These are phyloP conservation scores for Brienomyrus brachyistius DNA, from an alignment of 2,113 vertebrate species.

Conservation along the genomic window DNA sequence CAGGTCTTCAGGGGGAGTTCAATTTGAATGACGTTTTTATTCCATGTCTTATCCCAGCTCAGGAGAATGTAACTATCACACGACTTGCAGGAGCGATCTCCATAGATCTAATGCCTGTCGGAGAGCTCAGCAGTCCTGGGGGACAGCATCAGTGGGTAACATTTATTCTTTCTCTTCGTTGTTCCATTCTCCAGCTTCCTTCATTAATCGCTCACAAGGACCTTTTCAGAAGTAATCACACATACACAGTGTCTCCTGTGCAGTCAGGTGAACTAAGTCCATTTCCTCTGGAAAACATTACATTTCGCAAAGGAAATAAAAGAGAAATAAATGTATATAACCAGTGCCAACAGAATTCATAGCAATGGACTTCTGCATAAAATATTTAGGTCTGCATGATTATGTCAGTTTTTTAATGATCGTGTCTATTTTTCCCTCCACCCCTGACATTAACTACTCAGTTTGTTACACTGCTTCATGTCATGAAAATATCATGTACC, in stretches of 20 bases:
- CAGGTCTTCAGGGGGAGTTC: not conserved
- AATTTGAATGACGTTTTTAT: not conserved
- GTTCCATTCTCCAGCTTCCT: conserved; percentile 29
- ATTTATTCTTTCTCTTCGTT: conserved; percentile 28
- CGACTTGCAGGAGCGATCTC: not conserved
- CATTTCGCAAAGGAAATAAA: not conserved
- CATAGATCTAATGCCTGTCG: conserved; percentile 30
- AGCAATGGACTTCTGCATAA: not conserved
- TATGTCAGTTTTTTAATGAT: not conserved
- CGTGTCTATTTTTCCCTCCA: not conserved
- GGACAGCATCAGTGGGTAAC: conserved; percentile 33
- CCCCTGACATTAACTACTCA: not conserved
- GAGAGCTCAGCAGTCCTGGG: conserved; percentile 40
- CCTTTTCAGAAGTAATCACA: conserved; percentile 28
- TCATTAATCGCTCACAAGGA: conserved; percentile 35
- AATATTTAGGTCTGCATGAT: not conserved
- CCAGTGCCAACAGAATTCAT: not conserved
- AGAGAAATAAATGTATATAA: not conserved
- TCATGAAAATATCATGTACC: not conserved
- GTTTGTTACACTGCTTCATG: not conserved
- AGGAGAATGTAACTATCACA: not conserved
- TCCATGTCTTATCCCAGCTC: not conserved
- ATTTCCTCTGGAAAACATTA: conserved; percentile 9
- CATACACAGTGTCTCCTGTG: conserved; percentile 21
- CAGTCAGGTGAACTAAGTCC: conserved; percentile 27